Percentiles rank a stretch among this genome's conserved stretches.
Conservation (phyloP, 2,888 invertebrate species). For the Caenorhabditis zanzibari region DNA sequence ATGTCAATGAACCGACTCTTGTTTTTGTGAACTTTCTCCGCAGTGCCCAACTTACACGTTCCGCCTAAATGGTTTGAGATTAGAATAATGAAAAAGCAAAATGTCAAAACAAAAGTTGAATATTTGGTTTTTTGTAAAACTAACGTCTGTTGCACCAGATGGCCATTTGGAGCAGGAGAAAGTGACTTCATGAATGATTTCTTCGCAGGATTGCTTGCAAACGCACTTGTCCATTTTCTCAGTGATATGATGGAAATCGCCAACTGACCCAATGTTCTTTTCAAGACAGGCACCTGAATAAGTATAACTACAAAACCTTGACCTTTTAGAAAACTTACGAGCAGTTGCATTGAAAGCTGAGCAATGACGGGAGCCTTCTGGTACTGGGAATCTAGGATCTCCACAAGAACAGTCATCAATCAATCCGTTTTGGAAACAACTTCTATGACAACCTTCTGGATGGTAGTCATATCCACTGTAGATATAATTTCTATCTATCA, state of each 20-base stretch:
- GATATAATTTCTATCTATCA: slow-evolving; percentile 66
- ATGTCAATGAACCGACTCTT: slow-evolving; percentile 50
- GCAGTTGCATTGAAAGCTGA: slow-evolving; percentile 77
- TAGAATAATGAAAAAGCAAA: slow-evolving; percentile 33
- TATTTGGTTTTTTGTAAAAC: slow-evolving; percentile 15
- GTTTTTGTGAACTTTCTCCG: slow-evolving; percentile 27
- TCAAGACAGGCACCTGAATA: slow-evolving; percentile 73
- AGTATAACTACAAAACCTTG: not conserved
- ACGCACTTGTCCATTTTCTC: slow-evolving; percentile 73
- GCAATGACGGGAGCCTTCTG: slow-evolving; percentile 68
- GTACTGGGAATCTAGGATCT: slow-evolving; percentile 76
- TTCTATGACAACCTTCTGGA: slow-evolving; percentile 77
- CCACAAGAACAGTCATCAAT: slow-evolving; percentile 75
- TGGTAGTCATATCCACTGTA: slow-evolving; percentile 75
- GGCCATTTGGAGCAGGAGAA: slow-evolving; percentile 78
- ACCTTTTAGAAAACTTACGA: slow-evolving; percentile 54
- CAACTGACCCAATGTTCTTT: slow-evolving; percentile 71
- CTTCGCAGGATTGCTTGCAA: slow-evolving; percentile 74
- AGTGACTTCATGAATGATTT: slow-evolving; percentile 73
- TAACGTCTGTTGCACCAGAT: slow-evolving; percentile 77
- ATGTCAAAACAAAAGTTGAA: not conserved
- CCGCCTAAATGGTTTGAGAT: slow-evolving; percentile 52
- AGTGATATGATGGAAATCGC: slow-evolving; percentile 77
- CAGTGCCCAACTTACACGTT: slow-evolving; percentile 61
- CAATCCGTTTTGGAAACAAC: slow-evolving; percentile 75